Evolutionary conservation across 2,113 vertebrate species (phyloP).

Genomic region (Galemys pyrenaicus): DNA sequence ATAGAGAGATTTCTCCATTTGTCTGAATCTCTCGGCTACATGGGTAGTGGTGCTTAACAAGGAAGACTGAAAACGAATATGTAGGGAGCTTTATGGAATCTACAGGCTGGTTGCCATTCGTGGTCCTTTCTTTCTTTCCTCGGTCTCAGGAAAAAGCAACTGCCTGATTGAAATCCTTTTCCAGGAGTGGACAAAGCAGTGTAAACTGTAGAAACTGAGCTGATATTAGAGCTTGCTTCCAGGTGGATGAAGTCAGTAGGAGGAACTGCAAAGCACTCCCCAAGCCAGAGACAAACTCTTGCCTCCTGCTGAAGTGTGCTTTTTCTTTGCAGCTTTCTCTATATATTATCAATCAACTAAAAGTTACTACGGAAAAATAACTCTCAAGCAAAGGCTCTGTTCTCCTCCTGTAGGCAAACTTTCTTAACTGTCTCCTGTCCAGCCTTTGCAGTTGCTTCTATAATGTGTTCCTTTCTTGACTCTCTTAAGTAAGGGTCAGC

Average conservation of each 20-base stretch:
- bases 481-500: not conserved
- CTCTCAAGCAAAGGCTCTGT: not conserved
- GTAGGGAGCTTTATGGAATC: slow-evolving; percentile 1
- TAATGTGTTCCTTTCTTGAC: not conserved
- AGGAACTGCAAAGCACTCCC: not conserved
- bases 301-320: not conserved
- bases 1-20: slow-evolving; percentile 32
- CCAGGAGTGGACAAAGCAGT: not conserved
- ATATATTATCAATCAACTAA: slow-evolving; percentile 7
- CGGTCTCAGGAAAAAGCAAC: slow-evolving; percentile 2
- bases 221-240: slow-evolving; percentile 39
- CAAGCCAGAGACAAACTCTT: not conserved
- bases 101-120: slow-evolving; percentile 24
- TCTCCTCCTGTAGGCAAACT: not conserved
- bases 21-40: slow-evolving; percentile 10
- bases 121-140: not conserved
- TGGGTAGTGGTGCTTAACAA: slow-evolving; percentile 59
- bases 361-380: not conserved
- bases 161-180: slow-evolving; percentile 59
- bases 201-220: not conserved
- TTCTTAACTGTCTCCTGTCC: not conserved
- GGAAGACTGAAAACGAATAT: slow-evolving; percentile 26
- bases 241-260: not conserved
- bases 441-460: not conserved
- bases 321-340: not conserved